Conservation (phyloP, 1,140 invertebrate species). For the Drosophila malerkotliana region DNA sequence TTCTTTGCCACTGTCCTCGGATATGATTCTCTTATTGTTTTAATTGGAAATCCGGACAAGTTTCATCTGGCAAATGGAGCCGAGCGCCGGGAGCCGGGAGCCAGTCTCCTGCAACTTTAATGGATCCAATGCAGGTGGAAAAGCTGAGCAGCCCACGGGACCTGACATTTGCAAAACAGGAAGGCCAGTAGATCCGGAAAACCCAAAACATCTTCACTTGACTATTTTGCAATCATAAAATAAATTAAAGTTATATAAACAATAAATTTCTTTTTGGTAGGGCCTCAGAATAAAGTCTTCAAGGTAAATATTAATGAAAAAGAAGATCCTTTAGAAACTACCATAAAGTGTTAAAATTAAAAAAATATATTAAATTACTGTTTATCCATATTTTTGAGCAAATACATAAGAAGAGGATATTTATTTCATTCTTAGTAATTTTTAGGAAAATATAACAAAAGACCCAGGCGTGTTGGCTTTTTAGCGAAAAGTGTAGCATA, state of each 20-base stretch:
- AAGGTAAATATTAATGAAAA: too few relatives aligned
- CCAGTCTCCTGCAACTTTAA: slow-evolving; percentile 1
- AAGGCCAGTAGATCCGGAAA: background rate
- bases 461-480: background rate
- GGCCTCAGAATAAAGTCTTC: too few relatives aligned
- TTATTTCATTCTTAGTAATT: too few relatives aligned
- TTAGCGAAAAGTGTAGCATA: background rate
- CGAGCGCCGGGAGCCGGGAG: background rate
- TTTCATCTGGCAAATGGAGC: slow-evolving; percentile 42
- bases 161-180: slow-evolving; percentile 21
- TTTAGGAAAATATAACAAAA: background rate
- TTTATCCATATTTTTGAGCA: too few relatives aligned
- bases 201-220: background rate
- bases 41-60: slow-evolving; percentile 43
- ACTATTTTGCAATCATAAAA: slow-evolving; percentile 6
- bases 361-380: too few relatives aligned
- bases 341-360: too few relatives aligned
- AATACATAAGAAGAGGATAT: too few relatives aligned
- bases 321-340: too few relatives aligned
- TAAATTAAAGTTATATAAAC: background rate
- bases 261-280: background rate
- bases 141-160: background rate
- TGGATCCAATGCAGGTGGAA: slow-evolving; percentile 26
- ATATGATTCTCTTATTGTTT: slow-evolving; percentile 46
- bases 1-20: slow-evolving; percentile 18